Conservation (phyloP, 2,888 invertebrate species). For the Mythimna ferrago region DNA sequence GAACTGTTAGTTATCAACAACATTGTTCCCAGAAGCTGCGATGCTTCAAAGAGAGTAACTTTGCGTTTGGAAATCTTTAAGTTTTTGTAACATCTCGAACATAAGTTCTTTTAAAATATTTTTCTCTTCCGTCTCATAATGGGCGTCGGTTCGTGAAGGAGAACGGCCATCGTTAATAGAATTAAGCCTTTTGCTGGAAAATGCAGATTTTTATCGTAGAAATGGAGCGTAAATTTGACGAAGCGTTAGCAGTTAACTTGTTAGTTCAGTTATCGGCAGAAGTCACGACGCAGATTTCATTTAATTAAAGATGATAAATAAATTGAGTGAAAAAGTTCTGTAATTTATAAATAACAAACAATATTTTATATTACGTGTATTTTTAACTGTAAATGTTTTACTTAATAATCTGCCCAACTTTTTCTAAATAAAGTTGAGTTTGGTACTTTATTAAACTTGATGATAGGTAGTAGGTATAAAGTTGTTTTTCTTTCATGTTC, state of each 20-base stretch:
- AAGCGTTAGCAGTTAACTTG: conserved; percentile 10
- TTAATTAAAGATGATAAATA: neutral
- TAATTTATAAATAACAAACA: neutral
- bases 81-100: conserved; percentile 33
- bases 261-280: conserved; percentile 10
- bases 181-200: conserved; percentile 52
- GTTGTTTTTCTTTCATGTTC: neutral
- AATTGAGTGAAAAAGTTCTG: neutral
- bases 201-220: conserved; percentile 50
- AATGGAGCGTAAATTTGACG: conserved; percentile 19
- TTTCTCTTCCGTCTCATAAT: conserved; percentile 18
- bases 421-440: neutral
- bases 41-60: conserved; percentile 35
- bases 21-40: conserved; percentile 16
- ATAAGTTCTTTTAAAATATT: conserved; percentile 32
- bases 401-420: no score
- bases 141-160: conserved; percentile 13
- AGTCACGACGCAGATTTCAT: conserved; percentile 8
- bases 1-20: conserved; percentile 35
- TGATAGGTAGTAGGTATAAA: neutral
- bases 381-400: neutral
- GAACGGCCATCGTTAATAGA: conserved; percentile 30
- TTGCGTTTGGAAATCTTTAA: conserved; percentile 40
- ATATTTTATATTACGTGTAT: neutral
- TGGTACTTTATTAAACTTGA: neutral